Percentiles rank a stretch among this genome's conserved stretches.
phyloP scores from a whole-genome alignment of 2,113 vertebrate genomes.

The Solea solea region DNA sequence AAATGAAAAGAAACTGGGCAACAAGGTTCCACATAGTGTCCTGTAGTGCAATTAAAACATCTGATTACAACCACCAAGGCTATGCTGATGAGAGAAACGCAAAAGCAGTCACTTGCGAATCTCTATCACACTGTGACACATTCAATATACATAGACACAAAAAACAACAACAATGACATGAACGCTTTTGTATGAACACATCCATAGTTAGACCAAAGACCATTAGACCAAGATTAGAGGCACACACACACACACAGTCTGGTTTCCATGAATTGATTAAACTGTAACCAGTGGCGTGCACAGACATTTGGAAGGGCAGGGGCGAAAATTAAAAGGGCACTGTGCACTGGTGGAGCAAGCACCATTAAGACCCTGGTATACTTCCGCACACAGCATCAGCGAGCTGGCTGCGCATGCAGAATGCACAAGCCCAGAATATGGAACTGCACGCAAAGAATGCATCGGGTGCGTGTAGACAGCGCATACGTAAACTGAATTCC shows the following conservation, averaged over 20 bases:
- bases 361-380: no score
- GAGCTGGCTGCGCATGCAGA: no score
- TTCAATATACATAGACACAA: conserved; percentile 3
- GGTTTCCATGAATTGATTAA: no score
- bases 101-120: conserved; percentile 16
- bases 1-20: conserved; percentile 14
- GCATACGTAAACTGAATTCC: no score
- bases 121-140: conserved; percentile 4
- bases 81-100: conserved; percentile 24
- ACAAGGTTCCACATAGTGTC: conserved; percentile 12
- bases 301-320: no score
- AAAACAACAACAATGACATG: not conserved
- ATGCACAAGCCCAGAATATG: no score
- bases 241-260: not conserved
- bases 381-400: no score
- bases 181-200: not conserved
- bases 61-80: conserved; percentile 37
- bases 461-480: no score
- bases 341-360: no score
- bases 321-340: no score
- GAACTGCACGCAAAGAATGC: no score
- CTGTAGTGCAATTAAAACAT: conserved; percentile 28
- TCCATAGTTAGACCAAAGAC: not conserved
- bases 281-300: no score
- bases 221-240: conserved; percentile 1